Percentiles rank a stretch among this genome's conserved stretches.
These are phyloP conservation scores for Nyctibius bracteatus DNA, from an alignment of 2,113 vertebrate species.

Conservation along the genomic window DNA sequence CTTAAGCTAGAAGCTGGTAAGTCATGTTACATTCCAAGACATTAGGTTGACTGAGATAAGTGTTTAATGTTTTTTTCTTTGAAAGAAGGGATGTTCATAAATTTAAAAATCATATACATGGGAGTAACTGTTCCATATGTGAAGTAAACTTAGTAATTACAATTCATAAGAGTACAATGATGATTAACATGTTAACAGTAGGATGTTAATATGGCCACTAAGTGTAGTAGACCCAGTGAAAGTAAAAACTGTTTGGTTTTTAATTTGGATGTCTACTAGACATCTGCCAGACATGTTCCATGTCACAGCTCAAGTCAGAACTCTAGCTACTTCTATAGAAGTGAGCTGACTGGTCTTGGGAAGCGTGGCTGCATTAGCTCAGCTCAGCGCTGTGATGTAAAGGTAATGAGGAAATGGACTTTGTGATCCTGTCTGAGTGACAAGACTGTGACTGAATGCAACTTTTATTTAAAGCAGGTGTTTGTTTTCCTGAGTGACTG, in stretches of 20 bases:
- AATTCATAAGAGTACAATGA: background rate
- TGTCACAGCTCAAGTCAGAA: background rate
- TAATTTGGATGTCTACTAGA: background rate
- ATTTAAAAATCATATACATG: background rate
- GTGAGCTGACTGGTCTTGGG: background rate
- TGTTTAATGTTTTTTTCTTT: background rate
- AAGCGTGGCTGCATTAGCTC: background rate
- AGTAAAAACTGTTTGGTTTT: background rate
- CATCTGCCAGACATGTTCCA: fast-evolving
- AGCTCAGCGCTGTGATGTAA: background rate
- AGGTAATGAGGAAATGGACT: background rate
- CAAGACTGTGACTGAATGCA: background rate
- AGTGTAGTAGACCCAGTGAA: background rate
- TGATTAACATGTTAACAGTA: background rate
- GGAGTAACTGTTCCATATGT: background rate
- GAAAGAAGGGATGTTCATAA: background rate
- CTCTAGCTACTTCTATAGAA: background rate
- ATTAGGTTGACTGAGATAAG: background rate
- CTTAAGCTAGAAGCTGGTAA: background rate
- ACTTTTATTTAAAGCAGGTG: background rate
- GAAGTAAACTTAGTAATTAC: background rate
- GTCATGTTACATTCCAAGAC: background rate
- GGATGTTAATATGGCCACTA: background rate
- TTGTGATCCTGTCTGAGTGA: background rate
- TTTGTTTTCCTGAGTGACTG: background rate